These are phyloP conservation scores for Gambusia affinis DNA, from an alignment of 2,113 vertebrate species.

Conservation along the genomic window DNA sequence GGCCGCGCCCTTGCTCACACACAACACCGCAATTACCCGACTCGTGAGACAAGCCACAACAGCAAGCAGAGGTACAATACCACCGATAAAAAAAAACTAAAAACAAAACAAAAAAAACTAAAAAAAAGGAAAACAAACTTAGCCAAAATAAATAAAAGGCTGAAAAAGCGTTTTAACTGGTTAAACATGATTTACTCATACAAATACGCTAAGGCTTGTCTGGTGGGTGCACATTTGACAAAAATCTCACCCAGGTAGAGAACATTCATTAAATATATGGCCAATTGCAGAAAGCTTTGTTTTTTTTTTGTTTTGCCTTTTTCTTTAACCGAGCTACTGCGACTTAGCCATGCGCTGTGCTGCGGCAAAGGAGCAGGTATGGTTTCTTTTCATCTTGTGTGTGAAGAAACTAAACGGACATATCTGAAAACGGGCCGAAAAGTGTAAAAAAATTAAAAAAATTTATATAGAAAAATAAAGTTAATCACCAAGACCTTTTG, in stretches of 20 bases:
- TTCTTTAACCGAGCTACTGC: constrained; percentile 64
- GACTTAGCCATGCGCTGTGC: constrained; percentile 70
- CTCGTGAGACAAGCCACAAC: constrained; percentile 15
- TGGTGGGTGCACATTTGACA: not conserved
- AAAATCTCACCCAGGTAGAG: constrained; percentile 33
- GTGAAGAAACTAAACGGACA: not conserved
- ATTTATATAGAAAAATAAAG: not conserved
- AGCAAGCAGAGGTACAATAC: constrained; percentile 12
- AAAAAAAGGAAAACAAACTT: constrained; percentile 31
- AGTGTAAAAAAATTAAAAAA: not conserved
- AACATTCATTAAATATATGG: constrained; percentile 28
- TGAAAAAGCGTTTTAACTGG: constrained; percentile 57
- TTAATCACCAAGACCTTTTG: constrained; percentile 8
- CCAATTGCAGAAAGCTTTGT: constrained; percentile 37
- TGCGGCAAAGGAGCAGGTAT: constrained; percentile 55
- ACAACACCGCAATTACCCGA: constrained; percentile 6
- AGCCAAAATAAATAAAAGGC: not conserved
- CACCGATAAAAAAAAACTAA: constrained; percentile 21
- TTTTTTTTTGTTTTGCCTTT: constrained; percentile 40
- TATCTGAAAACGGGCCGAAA: constrained; percentile 16
- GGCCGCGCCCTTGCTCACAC: constrained; percentile 41
- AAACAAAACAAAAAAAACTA: constrained; percentile 14
- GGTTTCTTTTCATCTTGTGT: constrained; percentile 11
- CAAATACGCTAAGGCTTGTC: not conserved
- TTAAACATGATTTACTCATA: constrained; percentile 55